Base-by-base conservation (phyloP, 2,113 vertebrate genomes). In the Euleptes europaea region DNA sequence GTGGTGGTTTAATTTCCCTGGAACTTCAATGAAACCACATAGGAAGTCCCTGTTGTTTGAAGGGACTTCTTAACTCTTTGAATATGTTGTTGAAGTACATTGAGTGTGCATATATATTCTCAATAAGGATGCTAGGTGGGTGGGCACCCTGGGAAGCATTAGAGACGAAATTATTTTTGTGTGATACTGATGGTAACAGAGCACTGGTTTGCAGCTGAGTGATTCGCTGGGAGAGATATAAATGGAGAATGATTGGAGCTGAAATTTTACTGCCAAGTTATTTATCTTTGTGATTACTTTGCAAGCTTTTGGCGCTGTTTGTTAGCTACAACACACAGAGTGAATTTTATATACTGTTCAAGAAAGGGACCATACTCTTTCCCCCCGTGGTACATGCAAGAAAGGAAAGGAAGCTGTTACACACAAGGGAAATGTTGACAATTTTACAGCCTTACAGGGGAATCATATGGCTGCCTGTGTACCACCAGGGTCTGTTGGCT, bases 191-290 rank as follows among this genome's bases (percentile, higher is more conserved):
- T 44, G 60, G 60, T 28, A 63, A 28, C 23, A 88, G 89, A 91
- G 88, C 31, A 17, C 89, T 44, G 31, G 89, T 87, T 91, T 79
- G 44, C 82, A 87, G 92, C 94, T 87, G 51, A 86, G 86, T 90
- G 95, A 95, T 91, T 95, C 95, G 90, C 81, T 88, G 92, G 93
- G 94, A 93, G 60, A 96, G 94, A 95, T 88, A 95, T 88, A 97
- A 96, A 96, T 95, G 95, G 93, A 90, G 95, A 96, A 94, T 95
- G 94, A 92, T 94, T 95, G 95, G 94, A 95, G 94, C 94, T 94
- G 95, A 96, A 95, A 95, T 92, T 94, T 95, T 94, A 93, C 93
- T 93, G 93, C 88, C 15, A 84, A 94, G 92, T 93, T 94, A 95
- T 96, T 96, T 95, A 93, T 96, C 95, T 96, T 95, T 91, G 88